phyloP scores from a whole-genome alignment of 2,113 vertebrate species.

The Xenopus borealis region DNA sequence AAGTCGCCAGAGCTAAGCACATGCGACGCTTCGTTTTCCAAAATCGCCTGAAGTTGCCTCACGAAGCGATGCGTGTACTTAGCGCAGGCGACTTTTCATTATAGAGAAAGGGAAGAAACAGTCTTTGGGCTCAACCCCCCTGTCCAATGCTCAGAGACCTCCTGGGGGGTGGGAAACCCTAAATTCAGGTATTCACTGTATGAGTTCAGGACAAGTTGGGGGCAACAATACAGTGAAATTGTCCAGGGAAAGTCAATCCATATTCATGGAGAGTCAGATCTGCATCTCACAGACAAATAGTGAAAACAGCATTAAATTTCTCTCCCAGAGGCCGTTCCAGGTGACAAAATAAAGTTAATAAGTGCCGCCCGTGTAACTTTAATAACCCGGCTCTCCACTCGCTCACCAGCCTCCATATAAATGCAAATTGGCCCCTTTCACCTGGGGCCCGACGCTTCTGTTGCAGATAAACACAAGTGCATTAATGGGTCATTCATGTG shows the following conservation, averaged over 20 bases:
- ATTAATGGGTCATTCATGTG: constrained; percentile 15
- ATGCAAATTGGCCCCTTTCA: constrained; percentile 17
- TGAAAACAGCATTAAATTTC: not conserved
- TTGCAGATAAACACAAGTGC: constrained; percentile 16
- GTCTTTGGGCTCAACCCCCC: no score
- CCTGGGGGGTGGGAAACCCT: no score
- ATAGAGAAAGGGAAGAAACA: no score
- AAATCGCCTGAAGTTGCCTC: no score
- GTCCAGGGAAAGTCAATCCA: not conserved
- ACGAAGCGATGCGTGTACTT: no score
- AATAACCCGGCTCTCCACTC: constrained; percentile 4
- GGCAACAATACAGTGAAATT: no score
- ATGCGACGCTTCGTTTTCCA: no score
- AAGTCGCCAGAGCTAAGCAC: no score
- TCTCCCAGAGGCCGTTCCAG: not conserved
- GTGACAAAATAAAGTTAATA: not conserved
- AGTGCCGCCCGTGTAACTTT: not conserved
- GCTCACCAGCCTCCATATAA: constrained; percentile 30
- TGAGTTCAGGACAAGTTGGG: no score
- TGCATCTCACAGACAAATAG: not conserved
- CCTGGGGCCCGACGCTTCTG: constrained; percentile 16
- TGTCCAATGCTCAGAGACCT: no score
- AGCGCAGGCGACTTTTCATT: no score
- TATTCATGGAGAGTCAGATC: not conserved
- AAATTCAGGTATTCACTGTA: no score